These are phyloP conservation scores for Zapornia atra DNA, from an alignment of 2,113 vertebrate genomes.

Conservation along the genomic window DNA sequence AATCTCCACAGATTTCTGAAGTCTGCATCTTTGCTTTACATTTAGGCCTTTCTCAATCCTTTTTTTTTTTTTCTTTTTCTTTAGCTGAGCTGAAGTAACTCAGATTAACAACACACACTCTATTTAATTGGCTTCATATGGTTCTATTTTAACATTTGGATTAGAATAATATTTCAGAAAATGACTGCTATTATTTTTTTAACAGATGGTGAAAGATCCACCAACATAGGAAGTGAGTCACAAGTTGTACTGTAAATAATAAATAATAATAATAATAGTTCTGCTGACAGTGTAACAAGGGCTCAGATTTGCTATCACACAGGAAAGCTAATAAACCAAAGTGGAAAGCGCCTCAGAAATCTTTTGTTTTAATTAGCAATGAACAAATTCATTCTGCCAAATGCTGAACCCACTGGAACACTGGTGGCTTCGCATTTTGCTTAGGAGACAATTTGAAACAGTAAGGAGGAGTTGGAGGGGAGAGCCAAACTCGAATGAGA, in stretches of 20 bases:
- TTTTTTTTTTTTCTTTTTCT: neutral
- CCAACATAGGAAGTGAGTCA: constrained; percentile 67
- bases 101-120: constrained; percentile 51
- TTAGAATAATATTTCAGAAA: constrained; percentile 66
- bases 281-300: constrained; percentile 69
- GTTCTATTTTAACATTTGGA: constrained; percentile 66
- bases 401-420: constrained; percentile 46
- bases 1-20: neutral
- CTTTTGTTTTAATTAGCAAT: constrained; percentile 71
- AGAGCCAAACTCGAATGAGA: constrained; percentile 37
- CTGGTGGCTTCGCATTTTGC: constrained; percentile 20
- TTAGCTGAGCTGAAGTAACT: constrained; percentile 45
- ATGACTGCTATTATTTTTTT: constrained; percentile 66
- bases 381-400: constrained; percentile 62
- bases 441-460: constrained; percentile 44
- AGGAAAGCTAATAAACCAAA: constrained; percentile 65
- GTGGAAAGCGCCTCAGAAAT: constrained; percentile 57
- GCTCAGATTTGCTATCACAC: constrained; percentile 45
- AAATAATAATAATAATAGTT: constrained; percentile 69
- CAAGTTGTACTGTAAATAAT: constrained; percentile 70
- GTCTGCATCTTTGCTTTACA: constrained; percentile 23
- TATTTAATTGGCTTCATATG: constrained; percentile 64
- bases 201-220: constrained; percentile 64
- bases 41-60: neutral
- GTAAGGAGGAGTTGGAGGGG: neutral